Percentiles rank a stretch among this genome's conserved stretches.
Conservation (phyloP, 2,888 invertebrate species). For the Campoplex capitator region DNA sequence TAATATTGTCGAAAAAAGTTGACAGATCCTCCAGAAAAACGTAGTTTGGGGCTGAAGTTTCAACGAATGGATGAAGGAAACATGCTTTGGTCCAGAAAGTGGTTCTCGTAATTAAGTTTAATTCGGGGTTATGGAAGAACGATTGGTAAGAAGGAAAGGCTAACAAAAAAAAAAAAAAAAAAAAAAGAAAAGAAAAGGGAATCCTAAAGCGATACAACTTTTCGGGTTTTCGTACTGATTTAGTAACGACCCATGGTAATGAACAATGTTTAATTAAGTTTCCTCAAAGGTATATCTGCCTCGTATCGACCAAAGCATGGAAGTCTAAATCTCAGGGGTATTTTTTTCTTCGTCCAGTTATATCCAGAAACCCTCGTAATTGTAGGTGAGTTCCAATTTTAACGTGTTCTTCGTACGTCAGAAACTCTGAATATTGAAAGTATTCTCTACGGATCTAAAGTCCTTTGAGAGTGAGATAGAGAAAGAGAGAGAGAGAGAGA, state of each 20-base stretch:
- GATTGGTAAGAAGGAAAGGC: not conserved
- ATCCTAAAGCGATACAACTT: not conserved
- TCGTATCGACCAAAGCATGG: not conserved
- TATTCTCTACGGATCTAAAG: not conserved
- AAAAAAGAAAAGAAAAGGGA: not conserved
- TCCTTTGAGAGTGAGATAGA: not conserved
- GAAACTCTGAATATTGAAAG: conserved; percentile 1
- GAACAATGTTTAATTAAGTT: conserved; percentile 9
- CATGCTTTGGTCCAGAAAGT: not conserved
- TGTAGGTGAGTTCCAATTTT: not conserved
- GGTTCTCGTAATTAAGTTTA: not conserved
- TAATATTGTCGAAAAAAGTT: conserved; percentile 21
- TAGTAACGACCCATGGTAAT: not conserved
- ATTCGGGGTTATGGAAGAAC: not conserved
- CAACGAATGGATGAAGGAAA: not conserved
- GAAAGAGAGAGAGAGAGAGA: not conserved
- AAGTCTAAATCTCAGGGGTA: not conserved
- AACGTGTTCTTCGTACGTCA: not conserved
- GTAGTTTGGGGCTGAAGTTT: not conserved
- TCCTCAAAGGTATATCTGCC: not conserved
- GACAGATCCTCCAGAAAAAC: not conserved
- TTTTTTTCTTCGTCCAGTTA: not conserved
- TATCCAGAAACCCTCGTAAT: not conserved
- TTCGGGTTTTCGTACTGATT: not conserved
- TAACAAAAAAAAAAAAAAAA: not conserved